A percentile compares a stretch with the other conserved stretches of the same genome.
Evolutionary conservation across 2,113 vertebrate genomes (phyloP).

Genomic region (Nothocercus nigrocapillus): DNA sequence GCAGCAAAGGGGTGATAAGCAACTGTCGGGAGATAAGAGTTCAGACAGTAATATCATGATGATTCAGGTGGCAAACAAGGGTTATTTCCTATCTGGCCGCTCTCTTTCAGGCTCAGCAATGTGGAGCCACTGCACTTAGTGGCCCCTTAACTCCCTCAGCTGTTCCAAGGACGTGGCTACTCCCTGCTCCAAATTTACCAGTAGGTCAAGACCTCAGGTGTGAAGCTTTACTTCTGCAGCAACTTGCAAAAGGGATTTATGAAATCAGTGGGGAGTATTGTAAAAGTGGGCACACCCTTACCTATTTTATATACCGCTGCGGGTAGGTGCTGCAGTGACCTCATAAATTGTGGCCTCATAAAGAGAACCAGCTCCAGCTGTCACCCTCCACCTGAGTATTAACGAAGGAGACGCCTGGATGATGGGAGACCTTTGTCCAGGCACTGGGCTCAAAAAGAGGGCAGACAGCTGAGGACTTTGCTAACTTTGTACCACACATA

Average conservation of each 20-base stretch:
- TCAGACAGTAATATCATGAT: background rate
- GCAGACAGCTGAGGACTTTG: background rate
- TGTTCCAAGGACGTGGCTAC: background rate
- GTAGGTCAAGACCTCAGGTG: slow-evolving; percentile 8
- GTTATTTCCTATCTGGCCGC: background rate
- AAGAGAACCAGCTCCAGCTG: background rate
- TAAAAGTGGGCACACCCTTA: slow-evolving; percentile 27
- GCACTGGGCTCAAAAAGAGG: background rate
- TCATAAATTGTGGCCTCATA: background rate
- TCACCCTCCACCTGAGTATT: background rate
- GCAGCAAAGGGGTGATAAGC: background rate
- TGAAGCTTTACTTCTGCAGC: background rate
- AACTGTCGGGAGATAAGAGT: slow-evolving; percentile 21
- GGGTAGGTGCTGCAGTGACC: background rate
- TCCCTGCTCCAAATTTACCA: background rate
- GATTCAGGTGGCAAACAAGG: background rate
- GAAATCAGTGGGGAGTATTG: background rate
- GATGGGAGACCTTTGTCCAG: background rate
- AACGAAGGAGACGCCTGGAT: accelerated
- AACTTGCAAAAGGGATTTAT: background rate
- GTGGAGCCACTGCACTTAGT: background rate
- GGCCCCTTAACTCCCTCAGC: accelerated
- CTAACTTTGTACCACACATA: background rate
- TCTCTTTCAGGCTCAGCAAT: background rate
- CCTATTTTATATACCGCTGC: background rate